phyloP scores from a whole-genome alignment of 2,797 vertebrate species.

The Numenius phaeopus region DNA sequence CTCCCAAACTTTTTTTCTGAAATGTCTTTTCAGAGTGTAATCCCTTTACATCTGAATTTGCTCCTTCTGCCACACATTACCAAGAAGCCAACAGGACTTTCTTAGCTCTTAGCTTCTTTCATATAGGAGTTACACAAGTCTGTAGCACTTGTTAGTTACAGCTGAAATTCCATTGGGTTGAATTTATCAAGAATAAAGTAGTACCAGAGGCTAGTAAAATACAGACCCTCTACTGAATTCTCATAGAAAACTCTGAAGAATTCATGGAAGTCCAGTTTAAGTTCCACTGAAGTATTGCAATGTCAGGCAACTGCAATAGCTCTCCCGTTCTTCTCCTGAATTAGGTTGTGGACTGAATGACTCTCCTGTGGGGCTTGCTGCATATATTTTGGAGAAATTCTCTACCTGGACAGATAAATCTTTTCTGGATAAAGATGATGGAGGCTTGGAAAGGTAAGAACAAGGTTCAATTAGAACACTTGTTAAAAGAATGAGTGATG shows the following conservation, averaged over 20 bases:
- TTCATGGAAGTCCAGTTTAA: not conserved
- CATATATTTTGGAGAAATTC: slow-evolving; percentile 92
- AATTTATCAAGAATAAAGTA: not conserved
- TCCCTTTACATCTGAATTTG: not conserved
- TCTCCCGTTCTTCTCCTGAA: not conserved
- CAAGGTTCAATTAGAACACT: not conserved
- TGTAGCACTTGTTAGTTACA: not conserved
- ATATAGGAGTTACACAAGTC: not conserved
- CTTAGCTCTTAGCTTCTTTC: not conserved
- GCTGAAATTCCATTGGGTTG: not conserved
- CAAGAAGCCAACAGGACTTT: not conserved
- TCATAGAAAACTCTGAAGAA: not conserved
- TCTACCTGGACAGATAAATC: slow-evolving; percentile 86
- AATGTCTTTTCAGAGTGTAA: not conserved
- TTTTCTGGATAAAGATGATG: slow-evolving; percentile 82
- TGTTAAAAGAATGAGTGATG: not conserved
- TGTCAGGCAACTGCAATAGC: not conserved
- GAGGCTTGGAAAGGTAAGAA: slow-evolving; percentile 87
- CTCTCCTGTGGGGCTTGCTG: slow-evolving; percentile 89
- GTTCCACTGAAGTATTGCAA: not conserved
- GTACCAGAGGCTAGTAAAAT: not conserved
- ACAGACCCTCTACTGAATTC: not conserved
- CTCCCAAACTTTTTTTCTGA: not conserved
- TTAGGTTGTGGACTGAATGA: slow-evolving; percentile 88
- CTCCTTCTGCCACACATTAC: not conserved